Evolutionary conservation across 92 coral and sea anemone genomes (phyloP).

Genomic region (Hydrozoanthus gracilis): DNA sequence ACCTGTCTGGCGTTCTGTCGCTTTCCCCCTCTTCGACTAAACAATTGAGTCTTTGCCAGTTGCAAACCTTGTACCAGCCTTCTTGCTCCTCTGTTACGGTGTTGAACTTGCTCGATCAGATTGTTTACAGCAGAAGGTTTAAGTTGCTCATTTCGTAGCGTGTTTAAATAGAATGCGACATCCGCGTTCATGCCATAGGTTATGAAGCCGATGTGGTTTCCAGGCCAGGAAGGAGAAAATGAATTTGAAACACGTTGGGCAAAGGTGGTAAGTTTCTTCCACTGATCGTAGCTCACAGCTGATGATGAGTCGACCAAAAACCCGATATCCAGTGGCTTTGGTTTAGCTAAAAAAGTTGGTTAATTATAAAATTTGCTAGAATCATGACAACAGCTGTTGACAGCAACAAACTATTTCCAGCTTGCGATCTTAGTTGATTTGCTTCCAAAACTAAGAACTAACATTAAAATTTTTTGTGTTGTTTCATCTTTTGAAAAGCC

Average conservation of each 20-base stretch:
- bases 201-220: constrained; percentile 72
- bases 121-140: constrained; percentile 58
- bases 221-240: constrained; percentile 73
- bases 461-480: too few species aligned
- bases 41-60: constrained; percentile 61
- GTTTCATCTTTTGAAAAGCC: too few species aligned
- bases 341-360: constrained; percentile 54
- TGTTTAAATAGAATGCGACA: constrained; percentile 68
- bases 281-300: constrained; percentile 64
- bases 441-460: too few species aligned
- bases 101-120: constrained; percentile 55
- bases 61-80: constrained; percentile 66
- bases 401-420: not conserved
- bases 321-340: constrained; percentile 80
- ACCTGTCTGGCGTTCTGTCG: constrained; percentile 78
- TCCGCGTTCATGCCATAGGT: constrained; percentile 65
- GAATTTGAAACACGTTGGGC: constrained; percentile 66
- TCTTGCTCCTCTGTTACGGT: constrained; percentile 60
- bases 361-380: not conserved
- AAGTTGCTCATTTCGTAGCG: constrained; percentile 68
- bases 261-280: constrained; percentile 50
- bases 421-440: too few species aligned
- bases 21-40: constrained; percentile 73
- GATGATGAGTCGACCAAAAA: constrained; percentile 80
- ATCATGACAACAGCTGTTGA: not conserved